A percentile compares a stretch with the other conserved stretches of the same genome.
Evolutionary conservation across 2,888 invertebrate genomes (phyloP).

Genomic region (Sipha maydis): DNA sequence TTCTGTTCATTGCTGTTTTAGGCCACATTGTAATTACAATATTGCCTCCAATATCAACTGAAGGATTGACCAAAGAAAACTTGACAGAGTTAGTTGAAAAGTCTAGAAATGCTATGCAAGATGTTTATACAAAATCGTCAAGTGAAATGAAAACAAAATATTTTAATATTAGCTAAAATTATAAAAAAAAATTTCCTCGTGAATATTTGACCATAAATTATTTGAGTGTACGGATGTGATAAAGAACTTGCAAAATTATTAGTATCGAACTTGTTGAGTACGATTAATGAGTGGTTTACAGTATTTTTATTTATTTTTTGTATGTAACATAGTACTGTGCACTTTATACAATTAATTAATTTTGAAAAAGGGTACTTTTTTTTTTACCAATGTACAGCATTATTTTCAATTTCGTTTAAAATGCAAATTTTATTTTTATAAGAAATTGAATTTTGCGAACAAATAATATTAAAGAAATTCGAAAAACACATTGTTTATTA

Average conservation of each 20-base stretch:
- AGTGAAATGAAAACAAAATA: slow-evolving; percentile 54
- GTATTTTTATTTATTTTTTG: slow-evolving; percentile 50
- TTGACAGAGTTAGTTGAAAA: slow-evolving; percentile 52
- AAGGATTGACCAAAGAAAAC: slow-evolving; percentile 64
- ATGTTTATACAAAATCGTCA: slow-evolving; percentile 47
- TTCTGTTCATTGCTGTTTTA: slow-evolving; percentile 54
- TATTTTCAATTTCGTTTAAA: background rate
- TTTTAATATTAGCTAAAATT: slow-evolving; percentile 36
- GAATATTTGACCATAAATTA: slow-evolving; percentile 28
- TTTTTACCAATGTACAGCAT: background rate
- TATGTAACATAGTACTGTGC: background rate
- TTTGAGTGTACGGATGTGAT: slow-evolving; percentile 9
- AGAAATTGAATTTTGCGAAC: background rate
- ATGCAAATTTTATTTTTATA: slow-evolving; percentile 19
- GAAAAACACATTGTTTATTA: background rate
- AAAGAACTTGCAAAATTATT: slow-evolving; percentile 18
- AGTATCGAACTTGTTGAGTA: background rate
- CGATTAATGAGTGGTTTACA: slow-evolving; percentile 21
- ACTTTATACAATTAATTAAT: background rate
- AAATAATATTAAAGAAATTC: background rate
- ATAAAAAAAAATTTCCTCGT: background rate
- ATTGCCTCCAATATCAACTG: slow-evolving; percentile 65
- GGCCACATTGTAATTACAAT: slow-evolving; percentile 65
- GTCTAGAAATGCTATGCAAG: slow-evolving; percentile 43
- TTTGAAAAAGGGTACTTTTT: slow-evolving; percentile 10